phyloP scores from a whole-genome alignment of 2,888 invertebrate genomes.

The Danaus chrysippus region DNA sequence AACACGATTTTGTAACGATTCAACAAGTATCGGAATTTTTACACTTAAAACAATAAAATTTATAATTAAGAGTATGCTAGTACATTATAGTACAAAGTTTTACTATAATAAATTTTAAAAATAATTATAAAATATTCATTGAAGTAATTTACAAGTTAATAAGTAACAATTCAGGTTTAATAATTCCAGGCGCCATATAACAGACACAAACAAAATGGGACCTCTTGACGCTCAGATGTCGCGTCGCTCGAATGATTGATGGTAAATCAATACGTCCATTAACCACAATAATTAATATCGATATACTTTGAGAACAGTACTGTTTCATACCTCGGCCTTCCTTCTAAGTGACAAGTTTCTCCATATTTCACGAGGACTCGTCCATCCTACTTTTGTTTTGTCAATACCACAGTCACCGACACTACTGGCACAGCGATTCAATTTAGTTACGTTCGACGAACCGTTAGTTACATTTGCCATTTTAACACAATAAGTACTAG shows the following conservation, averaged over 20 bases:
- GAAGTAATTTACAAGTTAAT: no score
- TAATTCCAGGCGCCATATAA: conserved; percentile 38
- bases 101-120: no score
- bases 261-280: conserved; percentile 39
- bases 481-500: conserved; percentile 44
- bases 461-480: conserved; percentile 66
- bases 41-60: no score
- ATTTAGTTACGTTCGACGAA: conserved; percentile 55
- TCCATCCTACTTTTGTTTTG: conserved; percentile 72
- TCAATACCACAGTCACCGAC: conserved; percentile 64
- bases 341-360: conserved; percentile 70
- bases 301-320: conserved; percentile 10
- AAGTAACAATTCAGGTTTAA: no score
- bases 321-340: conserved; percentile 64
- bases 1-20: not conserved
- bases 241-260: conserved; percentile 34
- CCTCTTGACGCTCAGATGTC: conserved; percentile 33
- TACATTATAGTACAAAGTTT: no score
- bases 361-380: conserved; percentile 73
- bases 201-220: conserved; percentile 23
- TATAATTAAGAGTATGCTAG: no score
- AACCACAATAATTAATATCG: conserved; percentile 17
- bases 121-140: no score
- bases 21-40: no score
- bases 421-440: conserved; percentile 67